Evolutionary conservation across 23 tunicate genomes (phyloP).

Genomic region (Oikopleura vanhoeffeni): DNA sequence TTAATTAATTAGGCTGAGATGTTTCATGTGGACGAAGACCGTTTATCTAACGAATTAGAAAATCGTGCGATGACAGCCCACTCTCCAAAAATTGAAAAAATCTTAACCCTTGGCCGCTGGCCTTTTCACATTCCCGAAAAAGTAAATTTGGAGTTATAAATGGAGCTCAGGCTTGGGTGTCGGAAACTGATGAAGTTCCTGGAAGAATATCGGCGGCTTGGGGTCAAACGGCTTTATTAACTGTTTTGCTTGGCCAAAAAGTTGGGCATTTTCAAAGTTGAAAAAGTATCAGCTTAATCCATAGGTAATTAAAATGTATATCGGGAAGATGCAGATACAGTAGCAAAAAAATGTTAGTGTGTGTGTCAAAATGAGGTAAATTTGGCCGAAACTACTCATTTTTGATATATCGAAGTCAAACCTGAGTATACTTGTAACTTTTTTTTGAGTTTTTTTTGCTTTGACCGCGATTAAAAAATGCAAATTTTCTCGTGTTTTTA

Average conservation of each 20-base stretch:
- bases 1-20: background rate
- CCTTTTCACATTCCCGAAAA: background rate
- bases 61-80: background rate
- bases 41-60: background rate
- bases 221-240: conserved; percentile 12
- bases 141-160: conserved; percentile 1
- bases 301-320: no score
- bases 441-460: no score
- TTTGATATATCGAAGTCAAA: no score
- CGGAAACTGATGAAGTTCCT: background rate
- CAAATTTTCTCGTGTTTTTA: no score
- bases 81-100: background rate
- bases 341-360: no score
- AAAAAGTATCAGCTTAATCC: background rate
- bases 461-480: no score
- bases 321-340: no score
- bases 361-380: no score
- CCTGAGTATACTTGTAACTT: no score
- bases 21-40: background rate
- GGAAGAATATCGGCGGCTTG: background rate
- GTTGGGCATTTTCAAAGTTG: background rate
- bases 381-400: no score
- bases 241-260: background rate
- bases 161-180: background rate
- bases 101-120: background rate